phyloP scores from a whole-genome alignment of 2,888 invertebrate species.

The Neria commutata region DNA sequence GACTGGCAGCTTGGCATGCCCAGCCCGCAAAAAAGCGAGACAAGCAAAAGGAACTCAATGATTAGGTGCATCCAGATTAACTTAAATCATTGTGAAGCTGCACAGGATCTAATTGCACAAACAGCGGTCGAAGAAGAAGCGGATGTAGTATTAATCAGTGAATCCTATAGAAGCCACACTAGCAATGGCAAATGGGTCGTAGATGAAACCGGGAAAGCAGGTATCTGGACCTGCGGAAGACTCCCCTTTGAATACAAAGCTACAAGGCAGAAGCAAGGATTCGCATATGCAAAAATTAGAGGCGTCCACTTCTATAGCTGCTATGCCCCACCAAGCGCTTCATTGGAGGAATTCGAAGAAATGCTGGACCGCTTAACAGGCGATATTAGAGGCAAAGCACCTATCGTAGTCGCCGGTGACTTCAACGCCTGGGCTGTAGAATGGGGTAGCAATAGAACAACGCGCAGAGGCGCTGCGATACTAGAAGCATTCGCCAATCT shows the following conservation, averaged over 20 bases:
- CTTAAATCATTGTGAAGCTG: slow-evolving; percentile 4
- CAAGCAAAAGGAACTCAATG: not conserved
- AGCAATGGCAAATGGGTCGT: not conserved
- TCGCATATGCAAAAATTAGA: slow-evolving; percentile 3
- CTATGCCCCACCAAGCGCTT: slow-evolving; percentile 9
- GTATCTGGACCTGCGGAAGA: not conserved
- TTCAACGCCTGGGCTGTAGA: slow-evolving; percentile 17
- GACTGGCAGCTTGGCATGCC: too few species aligned
- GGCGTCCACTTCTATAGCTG: slow-evolving; percentile 15
- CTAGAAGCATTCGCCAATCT: slow-evolving; percentile 1
- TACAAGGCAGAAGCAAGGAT: not conserved
- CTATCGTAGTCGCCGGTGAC: slow-evolving; percentile 10
- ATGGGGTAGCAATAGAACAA: slow-evolving; percentile 10
- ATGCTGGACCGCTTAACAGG: not conserved
- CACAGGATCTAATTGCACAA: not conserved
- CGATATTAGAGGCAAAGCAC: not conserved
- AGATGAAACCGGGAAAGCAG: slow-evolving; percentile 1
- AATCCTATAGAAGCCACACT: not conserved
- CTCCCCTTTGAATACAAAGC: not conserved
- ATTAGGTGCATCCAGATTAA: slow-evolving; percentile 3
- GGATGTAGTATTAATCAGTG: not conserved
- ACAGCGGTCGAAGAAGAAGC: not conserved
- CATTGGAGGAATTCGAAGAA: not conserved
- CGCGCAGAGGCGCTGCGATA: slow-evolving; percentile 2
- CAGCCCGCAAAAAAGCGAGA: too few species aligned